These are phyloP conservation scores for Diarsia dahlii DNA, from an alignment of 2,888 invertebrate genomes.

Conservation along the genomic window DNA sequence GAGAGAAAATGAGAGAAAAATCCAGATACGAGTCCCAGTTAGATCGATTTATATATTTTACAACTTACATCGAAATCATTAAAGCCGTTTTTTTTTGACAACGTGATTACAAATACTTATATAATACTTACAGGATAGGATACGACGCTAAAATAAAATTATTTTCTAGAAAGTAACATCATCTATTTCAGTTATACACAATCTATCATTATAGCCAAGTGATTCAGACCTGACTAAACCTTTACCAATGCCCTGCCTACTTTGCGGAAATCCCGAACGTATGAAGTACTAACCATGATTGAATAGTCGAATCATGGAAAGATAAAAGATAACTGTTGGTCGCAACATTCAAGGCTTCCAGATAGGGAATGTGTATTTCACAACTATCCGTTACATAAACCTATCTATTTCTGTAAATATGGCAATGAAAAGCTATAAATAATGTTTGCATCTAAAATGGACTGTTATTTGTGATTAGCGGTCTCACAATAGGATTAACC, in stretches of 20 bases:
- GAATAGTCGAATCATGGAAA: conserved; percentile 33
- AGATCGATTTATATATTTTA: no score
- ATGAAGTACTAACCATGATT: conserved; percentile 30
- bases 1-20: no score
- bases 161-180: not conserved
- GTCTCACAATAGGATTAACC: not conserved
- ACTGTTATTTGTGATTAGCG: not conserved
- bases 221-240: conserved; percentile 43
- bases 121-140: no score
- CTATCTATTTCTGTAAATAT: conserved; percentile 3
- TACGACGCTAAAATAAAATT: no score
- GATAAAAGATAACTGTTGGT: conserved; percentile 37
- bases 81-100: no score
- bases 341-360: conserved; percentile 35
- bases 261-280: conserved; percentile 41
- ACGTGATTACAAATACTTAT: no score
- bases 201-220: not conserved
- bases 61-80: no score
- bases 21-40: no score
- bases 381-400: not conserved
- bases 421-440: not conserved
- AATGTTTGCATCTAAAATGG: not conserved
- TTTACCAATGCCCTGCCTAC: conserved; percentile 26
- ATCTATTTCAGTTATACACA: not conserved
- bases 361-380: conserved; percentile 3